Evolutionary conservation across 1,140 invertebrate species (phyloP).

Genomic region (Nylanderia fulva): DNA sequence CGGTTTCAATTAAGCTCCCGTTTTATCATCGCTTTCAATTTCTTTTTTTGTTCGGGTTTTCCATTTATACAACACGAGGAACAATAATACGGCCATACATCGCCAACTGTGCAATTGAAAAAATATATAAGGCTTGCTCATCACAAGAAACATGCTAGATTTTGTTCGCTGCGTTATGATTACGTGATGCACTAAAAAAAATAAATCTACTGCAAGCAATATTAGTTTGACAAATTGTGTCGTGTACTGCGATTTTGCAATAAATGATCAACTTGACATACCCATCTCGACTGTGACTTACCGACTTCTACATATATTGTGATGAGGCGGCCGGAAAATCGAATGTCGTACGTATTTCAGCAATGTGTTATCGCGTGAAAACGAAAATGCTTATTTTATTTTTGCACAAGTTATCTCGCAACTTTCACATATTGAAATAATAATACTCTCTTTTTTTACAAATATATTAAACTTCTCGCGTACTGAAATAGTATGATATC

Average conservation of each 20-base stretch:
- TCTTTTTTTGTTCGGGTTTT: neutral
- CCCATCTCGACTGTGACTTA: conserved; percentile 77
- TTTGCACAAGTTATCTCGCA: neutral
- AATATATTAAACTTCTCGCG: neutral
- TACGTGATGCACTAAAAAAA: conserved; percentile 40
- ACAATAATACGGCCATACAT: conserved; percentile 21
- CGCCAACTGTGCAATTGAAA: conserved; percentile 32
- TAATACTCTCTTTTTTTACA: conserved; percentile 1
- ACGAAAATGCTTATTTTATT: conserved; percentile 60
- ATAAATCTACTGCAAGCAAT: conserved; percentile 32
- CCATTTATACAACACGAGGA: neutral
- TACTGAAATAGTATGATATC: neutral
- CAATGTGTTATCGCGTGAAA: conserved; percentile 55
- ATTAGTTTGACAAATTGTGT: conserved; percentile 10
- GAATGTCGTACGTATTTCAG: conserved; percentile 66
- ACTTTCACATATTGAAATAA: neutral
- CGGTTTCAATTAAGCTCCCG: neutral
- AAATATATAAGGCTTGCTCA: conserved; percentile 41
- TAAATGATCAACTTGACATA: conserved; percentile 61
- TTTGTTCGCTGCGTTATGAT: conserved; percentile 16
- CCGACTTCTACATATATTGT: conserved; percentile 79
- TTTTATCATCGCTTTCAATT: neutral
- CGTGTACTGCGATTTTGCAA: conserved; percentile 5
- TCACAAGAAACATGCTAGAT: conserved; percentile 32
- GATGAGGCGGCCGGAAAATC: conserved; percentile 78